Conservation (phyloP, 2,888 invertebrate genomes). For the Bellardia pandia region DNA sequence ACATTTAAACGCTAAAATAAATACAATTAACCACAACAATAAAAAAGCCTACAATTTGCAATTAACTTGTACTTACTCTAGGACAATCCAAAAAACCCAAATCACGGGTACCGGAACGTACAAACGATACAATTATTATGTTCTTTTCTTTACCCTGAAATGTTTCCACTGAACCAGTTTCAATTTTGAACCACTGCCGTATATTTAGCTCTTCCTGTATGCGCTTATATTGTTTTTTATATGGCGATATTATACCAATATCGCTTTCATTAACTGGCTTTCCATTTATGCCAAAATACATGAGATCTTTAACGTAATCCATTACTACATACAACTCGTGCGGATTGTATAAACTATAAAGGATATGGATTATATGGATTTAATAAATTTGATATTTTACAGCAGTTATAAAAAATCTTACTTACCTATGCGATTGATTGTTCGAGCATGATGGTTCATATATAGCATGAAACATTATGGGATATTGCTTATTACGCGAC, state of each 20-base stretch:
- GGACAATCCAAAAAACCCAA: conserved; percentile 80
- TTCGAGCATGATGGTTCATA: conserved; percentile 84
- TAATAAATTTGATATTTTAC: not conserved
- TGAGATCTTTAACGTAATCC: conserved; percentile 86
- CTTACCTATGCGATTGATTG: conserved; percentile 76
- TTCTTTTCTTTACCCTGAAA: conserved; percentile 95
- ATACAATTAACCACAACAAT: not conserved
- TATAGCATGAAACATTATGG: conserved; percentile 87
- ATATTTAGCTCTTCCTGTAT: conserved; percentile 81
- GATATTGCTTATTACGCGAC: conserved; percentile 84
- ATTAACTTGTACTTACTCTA: conserved; percentile 76
- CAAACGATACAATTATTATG: conserved; percentile 92
- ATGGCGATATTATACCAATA: conserved; percentile 87
- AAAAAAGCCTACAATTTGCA: not conserved
- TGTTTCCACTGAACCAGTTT: conserved; percentile 93
- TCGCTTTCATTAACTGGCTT: conserved; percentile 84
- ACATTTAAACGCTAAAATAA: conserved; percentile 87
- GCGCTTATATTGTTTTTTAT: conserved; percentile 84
- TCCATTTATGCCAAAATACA: conserved; percentile 84
- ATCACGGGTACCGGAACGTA: conserved; percentile 85
- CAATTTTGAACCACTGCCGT: conserved; percentile 84
- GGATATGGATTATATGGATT: too few relatives aligned
- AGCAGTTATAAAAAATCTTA: not conserved
- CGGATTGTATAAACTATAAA: conserved; percentile 86
- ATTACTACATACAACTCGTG: conserved; percentile 86